Percentiles rank a stretch among this genome's conserved stretches.
Conservation (phyloP, 2,888 invertebrate genomes). For the Punctoribates punctum region DNA sequence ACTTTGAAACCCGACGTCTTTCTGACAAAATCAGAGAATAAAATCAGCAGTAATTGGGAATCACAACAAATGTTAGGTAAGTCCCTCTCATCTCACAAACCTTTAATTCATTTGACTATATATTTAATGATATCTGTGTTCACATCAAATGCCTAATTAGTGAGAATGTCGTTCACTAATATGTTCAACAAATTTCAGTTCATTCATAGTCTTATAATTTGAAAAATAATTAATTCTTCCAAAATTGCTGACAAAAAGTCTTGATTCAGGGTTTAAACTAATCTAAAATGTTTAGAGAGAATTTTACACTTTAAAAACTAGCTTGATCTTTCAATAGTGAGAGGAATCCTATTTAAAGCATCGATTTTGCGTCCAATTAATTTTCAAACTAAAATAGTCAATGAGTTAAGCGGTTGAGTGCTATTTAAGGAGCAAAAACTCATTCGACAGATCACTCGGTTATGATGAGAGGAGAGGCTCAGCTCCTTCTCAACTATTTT, state of each 20-base stretch:
- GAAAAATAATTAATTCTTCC: not conserved
- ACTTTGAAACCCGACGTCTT: conserved; percentile 76
- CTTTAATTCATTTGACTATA: not conserved
- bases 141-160: not conserved
- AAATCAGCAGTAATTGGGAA: conserved; percentile 33
- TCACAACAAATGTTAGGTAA: conserved; percentile 42
- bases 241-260: too few species aligned
- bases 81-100: not conserved
- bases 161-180: not conserved
- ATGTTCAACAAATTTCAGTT: not conserved
- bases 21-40: conserved; percentile 54
- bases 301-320: too few species aligned
- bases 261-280: too few species aligned
- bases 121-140: not conserved
- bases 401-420: too few species aligned
- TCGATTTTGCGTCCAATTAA: too few species aligned
- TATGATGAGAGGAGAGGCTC: too few species aligned
- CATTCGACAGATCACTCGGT: too few species aligned
- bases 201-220: not conserved
- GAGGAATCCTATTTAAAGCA: too few species aligned
- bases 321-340: not conserved
- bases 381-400: too few species aligned
- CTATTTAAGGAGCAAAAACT: too few species aligned
- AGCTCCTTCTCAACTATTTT: too few species aligned
- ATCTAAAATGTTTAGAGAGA: too few species aligned